A percentile compares a stretch with the other conserved stretches of the same genome.
phyloP scores from a whole-genome alignment of 2,113 vertebrate species.

The Hippocampus comes region DNA sequence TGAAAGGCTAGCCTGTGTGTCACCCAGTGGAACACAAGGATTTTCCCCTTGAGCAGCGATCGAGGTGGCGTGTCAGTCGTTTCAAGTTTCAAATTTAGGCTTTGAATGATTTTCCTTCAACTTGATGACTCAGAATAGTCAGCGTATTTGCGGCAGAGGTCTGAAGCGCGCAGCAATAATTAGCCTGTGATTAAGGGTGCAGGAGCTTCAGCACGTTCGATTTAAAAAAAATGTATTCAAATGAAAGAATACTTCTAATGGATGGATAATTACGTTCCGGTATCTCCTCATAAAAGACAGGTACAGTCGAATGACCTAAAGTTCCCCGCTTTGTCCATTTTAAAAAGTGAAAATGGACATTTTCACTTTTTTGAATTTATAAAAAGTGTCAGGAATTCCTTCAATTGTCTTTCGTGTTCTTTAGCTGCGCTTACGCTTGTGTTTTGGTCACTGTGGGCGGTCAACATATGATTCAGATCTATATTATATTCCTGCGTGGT shows the following conservation, averaged over 20 bases:
- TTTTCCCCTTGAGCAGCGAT: neutral
- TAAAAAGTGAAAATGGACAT: neutral
- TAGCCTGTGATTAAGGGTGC: neutral
- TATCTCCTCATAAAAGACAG: neutral
- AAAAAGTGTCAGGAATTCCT: neutral
- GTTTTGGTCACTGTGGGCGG: neutral
- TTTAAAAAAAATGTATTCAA: neutral
- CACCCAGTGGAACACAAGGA: neutral
- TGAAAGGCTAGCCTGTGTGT: neutral
- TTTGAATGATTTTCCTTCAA: slow-evolving; percentile 11
- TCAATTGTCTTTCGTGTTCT: neutral
- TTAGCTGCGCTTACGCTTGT: neutral
- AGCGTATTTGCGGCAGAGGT: neutral
- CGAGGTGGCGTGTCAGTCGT: neutral
- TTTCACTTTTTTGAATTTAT: neutral
- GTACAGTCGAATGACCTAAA: neutral
- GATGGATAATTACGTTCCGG: neutral
- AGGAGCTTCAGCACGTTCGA: neutral
- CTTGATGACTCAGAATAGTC: slow-evolving; percentile 11
- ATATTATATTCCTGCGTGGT: too few relatives aligned
- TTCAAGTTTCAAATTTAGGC: slow-evolving; percentile 1
- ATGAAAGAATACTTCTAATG: neutral
- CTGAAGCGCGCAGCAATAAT: slow-evolving; percentile 1
- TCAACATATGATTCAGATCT: too few relatives aligned
- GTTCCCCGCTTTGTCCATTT: neutral